These are phyloP conservation scores for Gallirallus australis DNA, from an alignment of 2,797 vertebrate species.

Conservation along the genomic window DNA sequence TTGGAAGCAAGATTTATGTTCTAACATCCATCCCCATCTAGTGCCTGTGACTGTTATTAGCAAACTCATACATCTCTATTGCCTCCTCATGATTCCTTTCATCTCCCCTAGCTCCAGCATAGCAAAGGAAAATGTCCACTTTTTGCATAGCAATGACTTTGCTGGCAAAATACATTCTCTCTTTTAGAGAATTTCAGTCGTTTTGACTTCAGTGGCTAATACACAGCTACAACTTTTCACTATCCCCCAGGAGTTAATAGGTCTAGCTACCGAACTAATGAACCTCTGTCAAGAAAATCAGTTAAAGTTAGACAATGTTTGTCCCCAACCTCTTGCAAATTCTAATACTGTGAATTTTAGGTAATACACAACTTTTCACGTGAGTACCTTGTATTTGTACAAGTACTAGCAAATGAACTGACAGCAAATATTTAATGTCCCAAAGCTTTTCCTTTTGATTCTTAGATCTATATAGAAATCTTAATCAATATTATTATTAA, in stretches of 20 bases:
- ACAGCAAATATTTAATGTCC: background rate
- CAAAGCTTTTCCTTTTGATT: background rate
- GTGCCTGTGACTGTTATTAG: background rate
- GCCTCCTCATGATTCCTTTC: background rate
- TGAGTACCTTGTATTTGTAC: background rate
- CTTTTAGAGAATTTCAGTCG: background rate
- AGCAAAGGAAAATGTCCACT: accelerated
- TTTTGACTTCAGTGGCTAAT: background rate
- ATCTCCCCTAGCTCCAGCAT: background rate
- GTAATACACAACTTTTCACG: background rate
- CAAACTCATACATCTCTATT: background rate
- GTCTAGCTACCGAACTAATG: background rate
- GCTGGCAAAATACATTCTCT: background rate
- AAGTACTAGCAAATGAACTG: background rate
- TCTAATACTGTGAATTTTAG: background rate
- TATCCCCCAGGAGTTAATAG: background rate
- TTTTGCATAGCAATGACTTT: background rate
- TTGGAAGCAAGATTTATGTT: background rate
- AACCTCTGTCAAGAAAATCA: background rate
- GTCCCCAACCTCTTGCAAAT: background rate
- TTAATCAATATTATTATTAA: background rate
- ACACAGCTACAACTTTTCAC: background rate
- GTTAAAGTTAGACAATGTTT: background rate
- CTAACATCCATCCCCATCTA: conserved; percentile 12
- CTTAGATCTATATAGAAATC: background rate